phyloP scores from a whole-genome alignment of 2,113 vertebrate species.

The Campylorhamphus procurvoides region DNA sequence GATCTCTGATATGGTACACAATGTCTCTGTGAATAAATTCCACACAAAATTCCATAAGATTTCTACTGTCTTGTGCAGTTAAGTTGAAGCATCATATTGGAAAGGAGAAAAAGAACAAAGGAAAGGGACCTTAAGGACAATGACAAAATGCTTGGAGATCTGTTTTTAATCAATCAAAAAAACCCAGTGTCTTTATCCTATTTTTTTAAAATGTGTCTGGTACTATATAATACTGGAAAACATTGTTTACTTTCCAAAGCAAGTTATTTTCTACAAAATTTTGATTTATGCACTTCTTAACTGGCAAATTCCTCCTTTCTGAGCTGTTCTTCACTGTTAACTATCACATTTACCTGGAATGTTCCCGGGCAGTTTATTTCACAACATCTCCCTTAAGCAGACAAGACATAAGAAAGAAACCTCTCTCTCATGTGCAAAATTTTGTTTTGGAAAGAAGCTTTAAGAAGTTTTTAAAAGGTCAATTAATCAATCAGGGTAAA shows the following conservation, averaged over 20 bases:
- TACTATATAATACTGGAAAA: not conserved
- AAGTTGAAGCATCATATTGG: not conserved
- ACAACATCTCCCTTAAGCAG: not conserved
- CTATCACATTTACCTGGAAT: not conserved
- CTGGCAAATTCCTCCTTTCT: not conserved
- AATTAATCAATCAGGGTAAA: constrained; percentile 63
- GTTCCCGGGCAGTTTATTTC: not conserved
- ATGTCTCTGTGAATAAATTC: not conserved
- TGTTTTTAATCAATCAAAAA: not conserved
- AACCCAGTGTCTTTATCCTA: not conserved
- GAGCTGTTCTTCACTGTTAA: not conserved
- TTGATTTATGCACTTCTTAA: not conserved
- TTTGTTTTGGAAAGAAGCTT: constrained; percentile 15
- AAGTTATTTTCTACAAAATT: not conserved
- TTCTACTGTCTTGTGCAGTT: not conserved
- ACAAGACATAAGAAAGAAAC: not conserved
- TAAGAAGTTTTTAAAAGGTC: constrained; percentile 61
- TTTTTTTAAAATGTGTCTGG: not conserved
- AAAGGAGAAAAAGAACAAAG: not conserved
- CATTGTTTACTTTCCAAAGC: not conserved
- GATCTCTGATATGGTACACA: not conserved
- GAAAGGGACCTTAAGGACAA: not conserved
- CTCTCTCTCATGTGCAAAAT: constrained; percentile 32
- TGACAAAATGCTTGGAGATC: not conserved
- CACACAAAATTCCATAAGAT: not conserved